phyloP scores from a whole-genome alignment of 2,888 invertebrate genomes.

The Caenorhabditis zanzibari region DNA sequence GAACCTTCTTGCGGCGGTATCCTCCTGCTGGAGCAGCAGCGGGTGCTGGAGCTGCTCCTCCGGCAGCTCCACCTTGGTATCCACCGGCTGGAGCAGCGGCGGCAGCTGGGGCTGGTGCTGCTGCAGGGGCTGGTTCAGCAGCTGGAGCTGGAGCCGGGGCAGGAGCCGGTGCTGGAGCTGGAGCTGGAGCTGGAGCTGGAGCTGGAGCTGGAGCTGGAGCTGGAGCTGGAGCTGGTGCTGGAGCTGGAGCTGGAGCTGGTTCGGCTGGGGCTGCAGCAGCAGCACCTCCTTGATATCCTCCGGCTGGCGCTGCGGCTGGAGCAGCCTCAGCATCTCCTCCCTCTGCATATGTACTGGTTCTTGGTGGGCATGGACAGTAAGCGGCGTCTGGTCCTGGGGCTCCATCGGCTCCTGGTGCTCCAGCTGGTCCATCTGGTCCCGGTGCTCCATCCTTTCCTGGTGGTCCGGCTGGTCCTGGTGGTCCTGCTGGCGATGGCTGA shows the following conservation, averaged over 20 bases:
- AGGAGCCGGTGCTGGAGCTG: constrained; percentile 30
- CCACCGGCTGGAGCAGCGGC: constrained; percentile 10
- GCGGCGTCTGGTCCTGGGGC: constrained; percentile 68
- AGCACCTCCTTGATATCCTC: constrained; percentile 36
- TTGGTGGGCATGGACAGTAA: constrained; percentile 69
- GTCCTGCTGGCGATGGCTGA: constrained; percentile 71
- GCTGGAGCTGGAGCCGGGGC: constrained; percentile 36
- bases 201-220: constrained; percentile 32
- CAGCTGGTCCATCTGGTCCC: constrained; percentile 68
- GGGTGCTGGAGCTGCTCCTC: constrained; percentile 3
- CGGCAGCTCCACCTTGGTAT: constrained; percentile 5
- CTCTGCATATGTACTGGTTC: constrained; percentile 60
- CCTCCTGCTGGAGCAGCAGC: constrained; percentile 33
- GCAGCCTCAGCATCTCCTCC: constrained; percentile 33
- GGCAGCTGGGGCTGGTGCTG: constrained; percentile 7
- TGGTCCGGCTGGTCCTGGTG: constrained; percentile 72
- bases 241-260: constrained; percentile 3
- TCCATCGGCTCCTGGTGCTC: constrained; percentile 70
- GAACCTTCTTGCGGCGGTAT: constrained; percentile 55
- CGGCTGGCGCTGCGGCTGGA: constrained; percentile 34
- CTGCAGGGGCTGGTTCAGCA: constrained; percentile 18
- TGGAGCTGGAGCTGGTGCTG: constrained; percentile 11
- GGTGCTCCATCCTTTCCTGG: constrained; percentile 69
- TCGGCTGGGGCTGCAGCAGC: constrained; percentile 24
- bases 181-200: constrained; percentile 30